Percentiles rank a stretch among this genome's conserved stretches.
Conservation (phyloP, 2,113 vertebrate genomes). For the Strix aluco region DNA sequence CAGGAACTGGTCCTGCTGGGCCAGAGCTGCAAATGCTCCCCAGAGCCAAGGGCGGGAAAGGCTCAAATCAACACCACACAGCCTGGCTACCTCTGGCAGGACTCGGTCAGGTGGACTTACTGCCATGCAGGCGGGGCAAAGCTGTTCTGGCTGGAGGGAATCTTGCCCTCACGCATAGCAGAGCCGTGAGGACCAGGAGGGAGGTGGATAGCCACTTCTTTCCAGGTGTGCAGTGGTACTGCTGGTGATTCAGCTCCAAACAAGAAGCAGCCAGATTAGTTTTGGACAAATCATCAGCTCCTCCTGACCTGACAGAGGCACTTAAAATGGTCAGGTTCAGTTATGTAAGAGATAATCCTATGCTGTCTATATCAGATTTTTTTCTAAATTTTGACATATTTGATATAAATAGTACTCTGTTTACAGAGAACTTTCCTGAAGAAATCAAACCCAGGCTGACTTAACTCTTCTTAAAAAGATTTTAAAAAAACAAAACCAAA, state of each 20-base stretch:
- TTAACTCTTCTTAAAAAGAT: not conserved
- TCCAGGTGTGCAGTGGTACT: not conserved
- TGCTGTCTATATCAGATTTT: not conserved
- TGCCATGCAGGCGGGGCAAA: rapidly evolving
- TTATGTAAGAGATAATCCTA: not conserved
- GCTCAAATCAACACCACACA: not conserved
- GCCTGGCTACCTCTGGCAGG: not conserved
- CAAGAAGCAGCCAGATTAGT: not conserved
- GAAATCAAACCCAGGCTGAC: not conserved
- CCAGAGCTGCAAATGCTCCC: not conserved
- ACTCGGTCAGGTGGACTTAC: rapidly evolving
- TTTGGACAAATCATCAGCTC: not conserved
- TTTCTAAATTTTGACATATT: not conserved
- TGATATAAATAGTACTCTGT: not conserved
- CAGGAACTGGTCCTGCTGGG: not conserved
- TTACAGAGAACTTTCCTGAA: not conserved
- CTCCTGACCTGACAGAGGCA: not conserved
- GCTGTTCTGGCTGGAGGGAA: not conserved
- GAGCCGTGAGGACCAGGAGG: not conserved
- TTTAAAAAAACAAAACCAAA: not conserved
- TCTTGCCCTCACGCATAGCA: not conserved
- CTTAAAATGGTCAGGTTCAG: not conserved
- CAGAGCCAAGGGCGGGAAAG: not conserved
- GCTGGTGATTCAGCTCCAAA: not conserved
- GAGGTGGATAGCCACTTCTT: not conserved